Base-by-base conservation (phyloP, 1,140 invertebrate genomes). In the Listronotus bonariensis region DNA sequence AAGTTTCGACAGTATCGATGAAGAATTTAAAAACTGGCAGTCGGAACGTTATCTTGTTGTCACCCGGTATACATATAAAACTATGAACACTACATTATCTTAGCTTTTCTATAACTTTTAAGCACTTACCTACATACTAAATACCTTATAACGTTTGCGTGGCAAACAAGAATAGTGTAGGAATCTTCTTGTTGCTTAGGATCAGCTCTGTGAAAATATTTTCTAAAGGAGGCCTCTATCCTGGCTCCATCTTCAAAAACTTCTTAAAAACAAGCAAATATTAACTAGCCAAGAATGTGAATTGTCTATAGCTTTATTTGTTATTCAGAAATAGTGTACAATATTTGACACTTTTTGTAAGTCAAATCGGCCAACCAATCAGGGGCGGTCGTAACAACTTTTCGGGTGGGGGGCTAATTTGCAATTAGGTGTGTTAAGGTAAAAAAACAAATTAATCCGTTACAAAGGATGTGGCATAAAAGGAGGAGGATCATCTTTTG, bases 81-180 rank as follows among this genome's bases (percentile, higher is more conserved):
- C 12, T 14, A 46, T 14, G 6, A 9, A 46, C 43, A 46, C 14
- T 18, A 9, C 7, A 46, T 9, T 46, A 8, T 14, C 12, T 14
- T 46, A 14, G 7, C 7, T 52, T 7, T 52, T 38, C 7, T 38
- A 38, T 38, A 40, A 15, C 8, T 18, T 56, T 52, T 10, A 26
- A 32, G 34, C 31, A 80, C 78, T 82, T 78, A 95, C 93, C 93
- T 87, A 83, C 96, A 99, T 14, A 97, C 89, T 81, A 99, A 97
- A 81, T 97, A 99, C 61, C 97, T 82, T 71, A 99, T 99, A 10
- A 99, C 96, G 82, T 99, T 99, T 11, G 93, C 96, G 82, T 99
- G 97, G 69, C 96, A 99, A 6, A 99, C 95, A 45, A 99, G 82
- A 31, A 99, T 77, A 48, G 97, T 97, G 78, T 93, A 96, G 6